Evolutionary conservation across 2,888 invertebrate genomes (phyloP), one percentile per base, ranked within the genome.

Genomic region (Himalopsyche japonica): DNA sequence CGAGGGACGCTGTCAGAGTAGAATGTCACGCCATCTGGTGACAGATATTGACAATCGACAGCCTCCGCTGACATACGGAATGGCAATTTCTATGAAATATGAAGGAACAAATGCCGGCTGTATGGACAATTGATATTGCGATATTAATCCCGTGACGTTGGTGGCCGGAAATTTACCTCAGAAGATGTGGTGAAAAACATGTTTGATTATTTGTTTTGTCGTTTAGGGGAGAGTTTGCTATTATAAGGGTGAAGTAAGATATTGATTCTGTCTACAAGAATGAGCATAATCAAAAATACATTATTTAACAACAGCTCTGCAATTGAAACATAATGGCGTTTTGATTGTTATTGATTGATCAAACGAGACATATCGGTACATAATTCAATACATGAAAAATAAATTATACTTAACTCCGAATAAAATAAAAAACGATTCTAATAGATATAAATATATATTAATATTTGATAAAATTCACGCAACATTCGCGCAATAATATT

Each of bases 1-100:
- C 70, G 76, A 47, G n/a, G 43, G 79, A 43, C 49, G 24, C 57
- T 32, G 43, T 76, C 57, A 80, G 32, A 82, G 80, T 47, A 76
- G 76, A 43, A 48, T 80, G 83, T 83, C 48, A 57, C 57, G 77
- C 83, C 83, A 82, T 79, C 64, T 82, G 82, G 43, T 47, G 30
- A 47, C 79, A 15, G 79, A 49, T 47, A 76, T 47, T 48, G 79
- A 82, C 82, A 79, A 48, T 70, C 48, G 47, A 24, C 47, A 30
- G 24, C 77, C 80, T 70, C 70, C 30, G 12, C 24, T 70, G 77
- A 77, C 34, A 37, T 77, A 15, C 77, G 37, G 77, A 43, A 37
- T 20, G 77, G 37, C 77, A 77, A 77, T 77, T 77, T 77, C 77
- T 77, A 37, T 77, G 77, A 80, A 80, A 80, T 80, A 80, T 80